Evolutionary conservation across 2,113 vertebrate genomes (phyloP), one percentile per base, ranked within the genome.

Genomic region (Anthoscopus minutus): DNA sequence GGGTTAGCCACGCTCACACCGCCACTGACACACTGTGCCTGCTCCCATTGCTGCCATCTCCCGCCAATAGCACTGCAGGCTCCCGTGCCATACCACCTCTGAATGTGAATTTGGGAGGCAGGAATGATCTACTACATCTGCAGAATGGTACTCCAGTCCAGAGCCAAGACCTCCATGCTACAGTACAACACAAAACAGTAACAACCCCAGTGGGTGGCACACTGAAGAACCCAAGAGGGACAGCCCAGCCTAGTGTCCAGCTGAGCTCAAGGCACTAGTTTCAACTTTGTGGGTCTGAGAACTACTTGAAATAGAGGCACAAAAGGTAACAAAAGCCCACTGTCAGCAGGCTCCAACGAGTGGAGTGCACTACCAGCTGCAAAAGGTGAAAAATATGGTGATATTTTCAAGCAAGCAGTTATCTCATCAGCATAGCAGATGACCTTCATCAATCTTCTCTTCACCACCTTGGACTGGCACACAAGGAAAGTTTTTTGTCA

Each of bases 31-130:
- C 2, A 2, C 56, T 10, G 60, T 30, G 13, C 6, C 5, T 1
- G 0, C 35, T 47, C 54, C 45, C 42, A 15, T 15, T 24, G 4
- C 15, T 72, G 67, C 11, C 8, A 66, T 15, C 0, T 0, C 20
- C 58, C 0, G 0, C 13, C 3, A 2, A 44, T 0, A 73, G 40
- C 53, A 28, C 25, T 5, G 5, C 0, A 0, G 23, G 54, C 28
- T 82, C 28, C 53, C 4, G 3, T 1, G 18, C 51, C 30, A 17
- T 4, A 10, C 37, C 18, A 23, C 19, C 62, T 70, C 50, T 61
- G 14, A 8, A 51, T 17, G 40, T 13, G 35, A 65, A 50, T 66
- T 73, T 48, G 38, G 7, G 48, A 71, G 28, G 6, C 50, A 84
- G 54, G 38, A 79, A 51, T 3, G 10, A 58, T 37, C 40, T n/a